Evolutionary conservation across 23 tunicate genomes (phyloP).

Genomic region (Ascidia mentula): DNA sequence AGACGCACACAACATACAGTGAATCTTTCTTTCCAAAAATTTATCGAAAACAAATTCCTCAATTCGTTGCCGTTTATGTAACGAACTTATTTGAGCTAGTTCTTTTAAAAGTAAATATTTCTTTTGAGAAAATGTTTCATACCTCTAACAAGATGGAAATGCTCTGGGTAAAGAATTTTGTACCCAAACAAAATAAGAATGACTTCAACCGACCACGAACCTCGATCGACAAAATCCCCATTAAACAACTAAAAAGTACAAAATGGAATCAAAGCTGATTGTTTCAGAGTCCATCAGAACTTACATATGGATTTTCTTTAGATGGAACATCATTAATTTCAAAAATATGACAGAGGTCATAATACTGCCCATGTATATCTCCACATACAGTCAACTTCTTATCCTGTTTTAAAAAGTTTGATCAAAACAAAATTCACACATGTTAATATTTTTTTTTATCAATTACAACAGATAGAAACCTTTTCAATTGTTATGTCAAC

Average conservation of each 20-base stretch:
- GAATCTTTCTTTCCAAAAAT: too few relatives aligned
- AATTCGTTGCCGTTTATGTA: too few relatives aligned
- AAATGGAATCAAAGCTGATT: neutral
- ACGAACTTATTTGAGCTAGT: too few relatives aligned
- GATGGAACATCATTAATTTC: constrained; percentile 88
- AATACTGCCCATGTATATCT: constrained; percentile 97
- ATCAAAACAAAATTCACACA: neutral
- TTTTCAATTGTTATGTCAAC: constrained; percentile 81
- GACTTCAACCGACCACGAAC: constrained; percentile 98
- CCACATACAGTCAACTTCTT: constrained; percentile 95
- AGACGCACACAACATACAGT: too few relatives aligned
- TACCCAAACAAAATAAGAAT: constrained; percentile 82
- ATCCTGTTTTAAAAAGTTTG: constrained; percentile 37
- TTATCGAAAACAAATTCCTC: too few relatives aligned
- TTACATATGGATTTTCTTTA: constrained; percentile 90
- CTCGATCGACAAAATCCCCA: constrained; percentile 99
- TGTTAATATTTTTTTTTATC: neutral
- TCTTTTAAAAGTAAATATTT: too few relatives aligned
- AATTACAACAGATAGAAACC: constrained; percentile 7
- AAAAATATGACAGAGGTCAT: constrained; percentile 88
- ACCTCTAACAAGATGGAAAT: constrained; percentile 91
- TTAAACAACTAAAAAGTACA: constrained; percentile 78
- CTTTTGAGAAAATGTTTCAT: too few relatives aligned
- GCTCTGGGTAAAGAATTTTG: constrained; percentile 70
- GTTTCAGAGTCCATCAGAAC: neutral